Evolutionary conservation across 2,888 invertebrate species (phyloP), one percentile per base, ranked within the genome.

Genomic region (Meiosimyza decipiens): DNA sequence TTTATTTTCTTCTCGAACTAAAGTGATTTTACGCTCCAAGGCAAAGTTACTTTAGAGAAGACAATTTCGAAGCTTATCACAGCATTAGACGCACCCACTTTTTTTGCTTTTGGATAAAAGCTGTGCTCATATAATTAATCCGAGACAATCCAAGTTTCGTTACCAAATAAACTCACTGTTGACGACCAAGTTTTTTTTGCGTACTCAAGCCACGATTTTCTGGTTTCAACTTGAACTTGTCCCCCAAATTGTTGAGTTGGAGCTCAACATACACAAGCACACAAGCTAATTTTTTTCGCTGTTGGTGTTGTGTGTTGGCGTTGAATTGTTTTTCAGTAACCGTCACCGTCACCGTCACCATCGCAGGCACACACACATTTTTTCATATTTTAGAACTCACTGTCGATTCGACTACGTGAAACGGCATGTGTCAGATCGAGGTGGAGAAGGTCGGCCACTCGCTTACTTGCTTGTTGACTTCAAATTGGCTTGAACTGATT

Each of bases 141-240:
- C 28, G 13, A 15, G 50, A 7, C 64, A 64, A 18, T 16, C 40
- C 40, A 40, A 40, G 40, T 40, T 9, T 40, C 40, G 3, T 28
- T 40, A 9, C 40, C 40, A 40, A 40, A 40, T 40, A 40, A 40
- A 40, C 40, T 40, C 40, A 40, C 6, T 40, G 40, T 5, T 40
- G 40, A 40, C 40, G 40, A 40, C 40, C 40, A 40, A 40, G 40
- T 62, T 57, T 28, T 65, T 51, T 65, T 18, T 51, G 28, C 13
- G 9, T 40, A 9, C 40, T 40, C 40, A 40, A 40, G 9, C 40
- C 40, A 40, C 9, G 40, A 40, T 40, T 40, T 40, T 40, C 40
- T 40, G 47, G 47, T 57, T 67, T 51, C 33, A 67, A 57, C 67
- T 67, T 57, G 67, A 67, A 67, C 67, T 67, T 57, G 67, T 22